Conservation (phyloP, 2,113 vertebrate genomes). For the Ranitomeya imitator region DNA sequence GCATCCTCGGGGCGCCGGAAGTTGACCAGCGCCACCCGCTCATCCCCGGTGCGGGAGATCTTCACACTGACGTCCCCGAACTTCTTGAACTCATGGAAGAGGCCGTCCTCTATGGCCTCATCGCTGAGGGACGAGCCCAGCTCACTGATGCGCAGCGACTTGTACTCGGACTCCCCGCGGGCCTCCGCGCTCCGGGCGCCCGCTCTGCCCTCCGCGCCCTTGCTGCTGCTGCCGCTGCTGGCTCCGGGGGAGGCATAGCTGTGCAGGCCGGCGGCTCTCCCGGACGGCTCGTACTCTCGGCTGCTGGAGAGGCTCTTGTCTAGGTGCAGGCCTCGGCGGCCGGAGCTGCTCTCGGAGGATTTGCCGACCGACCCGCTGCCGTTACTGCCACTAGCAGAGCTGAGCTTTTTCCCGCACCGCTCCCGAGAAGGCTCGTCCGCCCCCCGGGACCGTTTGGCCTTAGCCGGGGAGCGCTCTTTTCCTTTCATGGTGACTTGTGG, state of each 20-base stretch:
- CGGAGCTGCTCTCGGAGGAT: slow-evolving; percentile 70
- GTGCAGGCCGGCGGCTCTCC: slow-evolving; percentile 71
- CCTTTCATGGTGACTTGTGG: slow-evolving; percentile 83
- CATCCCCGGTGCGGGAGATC: slow-evolving; percentile 90
- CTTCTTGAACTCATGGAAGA: slow-evolving; percentile 96
- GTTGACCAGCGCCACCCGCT: slow-evolving; percentile 92
- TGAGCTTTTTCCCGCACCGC: slow-evolving; percentile 90
- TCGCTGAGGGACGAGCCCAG: slow-evolving; percentile 91
- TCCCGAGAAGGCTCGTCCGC: slow-evolving; percentile 84
- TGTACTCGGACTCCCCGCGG: slow-evolving; percentile 84
- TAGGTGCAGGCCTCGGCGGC: slow-evolving; percentile 78
- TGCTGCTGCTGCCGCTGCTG: slow-evolving; percentile 74
- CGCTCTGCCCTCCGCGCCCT: slow-evolving; percentile 59
- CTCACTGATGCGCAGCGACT: slow-evolving; percentile 95
- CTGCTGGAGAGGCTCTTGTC: slow-evolving; percentile 79
- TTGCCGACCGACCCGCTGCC: slow-evolving; percentile 78
- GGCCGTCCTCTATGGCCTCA: slow-evolving; percentile 94
- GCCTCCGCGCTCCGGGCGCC: slow-evolving; percentile 62
- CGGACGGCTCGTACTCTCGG: slow-evolving; percentile 80
- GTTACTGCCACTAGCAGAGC: slow-evolving; percentile 73
- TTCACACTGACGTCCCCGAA: slow-evolving; percentile 96
- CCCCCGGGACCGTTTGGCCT: slow-evolving; percentile 89
- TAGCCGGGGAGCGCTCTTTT: slow-evolving; percentile 93
- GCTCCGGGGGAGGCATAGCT: slow-evolving; percentile 69
- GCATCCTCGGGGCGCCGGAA: slow-evolving; percentile 93